Evolutionary conservation across 2,888 invertebrate genomes (phyloP), one percentile per base, ranked within the genome.

Genomic region (Opisthograptis luteolata): DNA sequence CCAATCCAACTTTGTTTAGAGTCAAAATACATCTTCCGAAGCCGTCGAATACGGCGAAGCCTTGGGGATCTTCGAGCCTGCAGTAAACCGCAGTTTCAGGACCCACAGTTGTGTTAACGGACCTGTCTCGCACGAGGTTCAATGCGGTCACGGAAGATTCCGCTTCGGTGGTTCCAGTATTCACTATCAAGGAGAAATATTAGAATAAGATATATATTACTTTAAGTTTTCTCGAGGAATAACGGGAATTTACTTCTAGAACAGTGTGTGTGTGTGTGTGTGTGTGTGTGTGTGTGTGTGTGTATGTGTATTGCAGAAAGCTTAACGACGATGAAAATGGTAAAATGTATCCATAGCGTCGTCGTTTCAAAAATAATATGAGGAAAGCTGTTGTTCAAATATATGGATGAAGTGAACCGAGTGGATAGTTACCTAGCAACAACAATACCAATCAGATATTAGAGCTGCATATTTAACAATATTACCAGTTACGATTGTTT

Each of bases 11-110:
- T 35, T 73, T 73, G 2, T 73, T 67, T 8, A 88, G 12, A 0
- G 44, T 53, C n/a, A 87, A 55, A 24, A 48, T 62, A 55, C 89
- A 90, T 44, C 60, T 70, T 1, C 87, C 84, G 37, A 87, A 87
- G 24, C 69, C 69, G 17, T 87, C 81, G 47, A 70, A 84, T 3
- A 77, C 58, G 0, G 53, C 55, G 9, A 57, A 39, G 0, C 66
- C 68, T 8, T 36, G 27, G 0, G 77, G 70, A 19, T 79, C 73
- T 3, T 59, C 48, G 0, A 87, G 47, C 43, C 57, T 74, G 55
- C 90, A 90, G 67, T 83, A 88, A 0, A 81, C 64, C 0, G 80
- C 73, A 36, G 78, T 60, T 39, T 73, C 71, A 0, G 87, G 79
- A 0, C 89, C 88, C 4, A 86, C 20, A 1, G 50, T 46, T 17